Base-by-base conservation (phyloP, 1,140 invertebrate species). In the Popillia japonica region DNA sequence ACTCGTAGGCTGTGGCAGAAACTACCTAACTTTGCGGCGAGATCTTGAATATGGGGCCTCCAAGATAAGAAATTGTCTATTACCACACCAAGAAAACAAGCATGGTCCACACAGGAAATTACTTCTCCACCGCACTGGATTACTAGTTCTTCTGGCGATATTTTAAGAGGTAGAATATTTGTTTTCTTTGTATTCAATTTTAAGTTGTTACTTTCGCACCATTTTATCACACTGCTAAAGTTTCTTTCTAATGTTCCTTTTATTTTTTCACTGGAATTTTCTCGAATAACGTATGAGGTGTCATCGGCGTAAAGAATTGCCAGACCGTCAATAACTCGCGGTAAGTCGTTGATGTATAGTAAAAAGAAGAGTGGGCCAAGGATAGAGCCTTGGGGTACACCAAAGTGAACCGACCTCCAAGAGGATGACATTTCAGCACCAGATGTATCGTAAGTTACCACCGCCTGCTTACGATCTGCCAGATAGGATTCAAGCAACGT, bases 121-220 rank as follows among this genome's bases (percentile, higher is more conserved):
- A 10, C 9, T 9, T 48, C 44, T 48, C n/a, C 44, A 48, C 44
- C 3, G n/a, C 44, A 48, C 10, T 48, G 6, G 9, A 48, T 48
- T 48, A 8, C 0, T 8, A 6, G 10, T 9, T 48, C 44, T 48
- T 48, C 44, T 9, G 44, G 10, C n/a, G 44, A 10, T 9, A 6
- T 48, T 48, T 48, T 48, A 48, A 48, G 0, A 48, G 10, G 4
- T 48, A 48, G 44, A 48, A 48, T n/a, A 48, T 48, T 48, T 48
- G 44, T 48, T n/a, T 11, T 48, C 10, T 48, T 48, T 48, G 10
- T n/a, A 48, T 48, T 48, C n/a, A 48, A 3, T n/a, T 48, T 48
- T 48, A 48, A 48, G 44, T 48, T 48, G 44, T 48, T 48, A 11
- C 42, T 44, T 48, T 48, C 44, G n/a, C 44, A 48, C 42, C 42